Percentiles rank a stretch among this genome's conserved stretches.
phyloP scores from a whole-genome alignment of 1,140 invertebrate genomes.

The Meloidogyne floridensis region DNA sequence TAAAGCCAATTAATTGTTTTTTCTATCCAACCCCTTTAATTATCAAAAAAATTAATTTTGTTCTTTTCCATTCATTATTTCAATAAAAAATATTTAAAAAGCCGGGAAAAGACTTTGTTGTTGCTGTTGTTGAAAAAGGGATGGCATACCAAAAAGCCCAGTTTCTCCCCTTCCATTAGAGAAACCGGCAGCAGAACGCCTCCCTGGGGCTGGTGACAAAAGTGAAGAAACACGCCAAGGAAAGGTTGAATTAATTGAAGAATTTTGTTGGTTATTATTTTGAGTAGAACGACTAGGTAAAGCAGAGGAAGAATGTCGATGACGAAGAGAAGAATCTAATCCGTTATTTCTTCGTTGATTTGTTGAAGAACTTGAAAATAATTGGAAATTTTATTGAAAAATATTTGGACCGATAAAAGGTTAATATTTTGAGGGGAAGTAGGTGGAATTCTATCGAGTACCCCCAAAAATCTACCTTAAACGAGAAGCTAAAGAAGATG shows the following conservation, averaged over 20 bases:
- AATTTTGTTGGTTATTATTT: not conserved
- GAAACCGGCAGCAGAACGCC: constrained; percentile 40
- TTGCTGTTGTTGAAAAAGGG: constrained; percentile 2
- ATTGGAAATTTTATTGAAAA: not conserved
- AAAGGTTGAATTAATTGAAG: not conserved
- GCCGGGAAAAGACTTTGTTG: constrained; percentile 27
- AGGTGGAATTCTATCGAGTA: no score
- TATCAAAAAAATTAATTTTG: no score
- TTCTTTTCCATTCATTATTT: no score
- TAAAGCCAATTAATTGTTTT: no score
- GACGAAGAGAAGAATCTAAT: constrained; percentile 35
- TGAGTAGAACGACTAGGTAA: constrained; percentile 21
- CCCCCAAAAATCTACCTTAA: constrained; percentile 12
- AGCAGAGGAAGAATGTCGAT: constrained; percentile 40
- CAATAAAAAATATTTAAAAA: not conserved
- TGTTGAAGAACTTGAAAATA: not conserved
- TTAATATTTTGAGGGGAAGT: no score
- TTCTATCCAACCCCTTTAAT: no score
- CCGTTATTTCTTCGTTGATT: constrained; percentile 19
- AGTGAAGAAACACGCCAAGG: constrained; percentile 53
- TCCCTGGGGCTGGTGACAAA: constrained; percentile 48
- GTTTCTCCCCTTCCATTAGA: constrained; percentile 21
- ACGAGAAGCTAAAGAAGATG: constrained; percentile 6
- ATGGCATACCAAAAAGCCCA: constrained; percentile 24
- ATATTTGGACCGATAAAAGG: no score